Percentiles rank a stretch among this genome's conserved stretches.
phyloP scores from a whole-genome alignment of 37 sponge, comb jelly and placozoan species.

The Eunapius fragilis region DNA sequence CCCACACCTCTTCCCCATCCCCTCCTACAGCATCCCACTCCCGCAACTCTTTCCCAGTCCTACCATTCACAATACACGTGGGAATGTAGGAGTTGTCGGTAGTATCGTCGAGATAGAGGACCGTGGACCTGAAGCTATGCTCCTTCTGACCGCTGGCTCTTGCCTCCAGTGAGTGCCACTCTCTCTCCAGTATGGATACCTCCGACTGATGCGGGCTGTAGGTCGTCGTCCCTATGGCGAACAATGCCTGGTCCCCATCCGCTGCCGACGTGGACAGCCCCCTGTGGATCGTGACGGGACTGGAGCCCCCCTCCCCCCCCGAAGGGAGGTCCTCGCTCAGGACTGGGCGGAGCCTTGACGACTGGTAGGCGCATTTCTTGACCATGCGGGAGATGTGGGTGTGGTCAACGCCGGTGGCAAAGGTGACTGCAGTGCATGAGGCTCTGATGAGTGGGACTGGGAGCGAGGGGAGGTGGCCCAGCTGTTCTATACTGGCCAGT shows the following conservation, averaged over 20 bases:
- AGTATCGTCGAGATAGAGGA: conserved; percentile 35
- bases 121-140: conserved; percentile 23
- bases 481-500: background rate
- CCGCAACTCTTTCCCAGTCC: background rate
- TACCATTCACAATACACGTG: conserved; percentile 56
- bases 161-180: conserved; percentile 23
- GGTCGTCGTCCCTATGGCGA: conserved; percentile 32
- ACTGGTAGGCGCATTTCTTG: background rate
- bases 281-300: no score
- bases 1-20: no score
- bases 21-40: no score
- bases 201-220: conserved; percentile 17
- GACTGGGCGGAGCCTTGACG: background rate
- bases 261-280: background rate
- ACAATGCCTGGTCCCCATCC: background rate
- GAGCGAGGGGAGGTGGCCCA: conserved; percentile 23
- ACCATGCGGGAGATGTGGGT: background rate
- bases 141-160: conserved; percentile 1
- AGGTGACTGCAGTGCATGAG: conserved; percentile 26
- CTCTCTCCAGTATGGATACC: conserved; percentile 12
- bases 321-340: background rate
- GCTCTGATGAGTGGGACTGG: conserved; percentile 52
- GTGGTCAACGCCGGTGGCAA: conserved; percentile 23
- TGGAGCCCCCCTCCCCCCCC: no score
- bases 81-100: conserved; percentile 57